Conservation (phyloP, 2,113 vertebrate genomes). For the Rhabdornis inornatus region DNA sequence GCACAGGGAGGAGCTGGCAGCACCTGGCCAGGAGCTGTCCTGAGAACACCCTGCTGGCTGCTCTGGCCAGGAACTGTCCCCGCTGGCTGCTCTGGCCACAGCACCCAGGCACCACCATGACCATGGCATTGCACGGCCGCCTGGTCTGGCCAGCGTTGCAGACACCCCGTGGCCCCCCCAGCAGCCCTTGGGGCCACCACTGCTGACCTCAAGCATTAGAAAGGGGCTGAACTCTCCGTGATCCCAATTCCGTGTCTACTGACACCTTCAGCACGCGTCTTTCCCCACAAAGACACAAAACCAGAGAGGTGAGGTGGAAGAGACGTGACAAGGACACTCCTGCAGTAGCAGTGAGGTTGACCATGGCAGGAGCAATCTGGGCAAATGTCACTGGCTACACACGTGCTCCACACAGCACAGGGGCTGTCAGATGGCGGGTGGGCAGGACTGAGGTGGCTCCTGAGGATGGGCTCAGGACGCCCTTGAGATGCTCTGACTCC, state of each 20-base stretch:
- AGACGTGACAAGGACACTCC: not conserved
- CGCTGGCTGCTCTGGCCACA: fast-evolving
- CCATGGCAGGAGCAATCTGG: not conserved
- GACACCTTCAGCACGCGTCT: fast-evolving
- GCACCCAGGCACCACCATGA: fast-evolving
- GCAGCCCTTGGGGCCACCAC: not conserved
- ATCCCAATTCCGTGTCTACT: fast-evolving
- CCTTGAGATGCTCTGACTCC: not conserved
- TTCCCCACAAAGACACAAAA: not conserved
- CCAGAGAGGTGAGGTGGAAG: not conserved
- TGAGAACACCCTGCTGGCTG: fast-evolving
- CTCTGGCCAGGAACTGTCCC: not conserved
- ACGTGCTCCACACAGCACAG: not conserved
- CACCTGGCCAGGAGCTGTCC: not conserved
- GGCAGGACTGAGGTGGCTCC: fast-evolving
- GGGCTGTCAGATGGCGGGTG: fast-evolving
- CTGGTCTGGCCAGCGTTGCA: fast-evolving
- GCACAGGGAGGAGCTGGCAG: not conserved
- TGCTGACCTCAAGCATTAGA: not conserved
- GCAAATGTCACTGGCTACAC: fast-evolving
- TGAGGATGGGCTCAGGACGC: not conserved
- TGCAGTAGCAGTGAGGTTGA: not conserved
- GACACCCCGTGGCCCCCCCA: fast-evolving
- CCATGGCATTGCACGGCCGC: fast-evolving
- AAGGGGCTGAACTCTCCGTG: not conserved